These are phyloP conservation scores for Palloptera scutellata DNA, from an alignment of 2,888 invertebrate genomes.

Conservation along the genomic window DNA sequence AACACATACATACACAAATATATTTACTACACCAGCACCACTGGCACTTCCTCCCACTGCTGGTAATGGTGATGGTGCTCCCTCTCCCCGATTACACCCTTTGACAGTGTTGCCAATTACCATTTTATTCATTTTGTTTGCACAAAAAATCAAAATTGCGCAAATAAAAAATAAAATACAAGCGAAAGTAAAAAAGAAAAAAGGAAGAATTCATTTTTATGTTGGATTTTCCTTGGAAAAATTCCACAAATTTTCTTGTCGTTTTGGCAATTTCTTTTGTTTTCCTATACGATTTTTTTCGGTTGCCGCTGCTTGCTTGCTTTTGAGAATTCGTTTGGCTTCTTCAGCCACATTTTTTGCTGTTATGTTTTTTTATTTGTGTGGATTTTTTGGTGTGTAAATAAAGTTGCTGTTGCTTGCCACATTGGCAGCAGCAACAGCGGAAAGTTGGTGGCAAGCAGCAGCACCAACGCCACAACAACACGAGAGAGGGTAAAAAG, in stretches of 20 bases:
- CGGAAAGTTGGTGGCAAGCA: too few relatives aligned
- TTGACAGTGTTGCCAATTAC: conserved; percentile 29
- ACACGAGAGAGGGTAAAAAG: too few relatives aligned
- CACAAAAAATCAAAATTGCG: conserved; percentile 27
- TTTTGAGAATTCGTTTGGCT: not conserved
- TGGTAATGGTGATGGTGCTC: too few relatives aligned
- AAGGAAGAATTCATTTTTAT: conserved; percentile 18
- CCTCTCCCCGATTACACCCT: not conserved
- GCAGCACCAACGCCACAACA: not conserved
- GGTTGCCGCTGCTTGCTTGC: not conserved
- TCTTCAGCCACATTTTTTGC: not conserved
- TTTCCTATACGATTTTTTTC: not conserved
- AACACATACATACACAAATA: not conserved
- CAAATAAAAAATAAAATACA: conserved; percentile 17
- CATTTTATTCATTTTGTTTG: conserved; percentile 29
- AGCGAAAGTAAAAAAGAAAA: conserved; percentile 4
- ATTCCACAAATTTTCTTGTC: conserved; percentile 17
- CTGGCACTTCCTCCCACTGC: not conserved
- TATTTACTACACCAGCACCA: not conserved
- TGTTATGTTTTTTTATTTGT: too few relatives aligned
- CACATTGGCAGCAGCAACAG: not conserved
- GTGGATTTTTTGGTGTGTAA: too few relatives aligned
- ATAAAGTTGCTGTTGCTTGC: too few relatives aligned
- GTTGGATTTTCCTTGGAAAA: conserved; percentile 9
- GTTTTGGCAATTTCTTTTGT: not conserved